Evolutionary conservation across 2,113 vertebrate genomes (phyloP).

Genomic region (Hassar affinis): DNA sequence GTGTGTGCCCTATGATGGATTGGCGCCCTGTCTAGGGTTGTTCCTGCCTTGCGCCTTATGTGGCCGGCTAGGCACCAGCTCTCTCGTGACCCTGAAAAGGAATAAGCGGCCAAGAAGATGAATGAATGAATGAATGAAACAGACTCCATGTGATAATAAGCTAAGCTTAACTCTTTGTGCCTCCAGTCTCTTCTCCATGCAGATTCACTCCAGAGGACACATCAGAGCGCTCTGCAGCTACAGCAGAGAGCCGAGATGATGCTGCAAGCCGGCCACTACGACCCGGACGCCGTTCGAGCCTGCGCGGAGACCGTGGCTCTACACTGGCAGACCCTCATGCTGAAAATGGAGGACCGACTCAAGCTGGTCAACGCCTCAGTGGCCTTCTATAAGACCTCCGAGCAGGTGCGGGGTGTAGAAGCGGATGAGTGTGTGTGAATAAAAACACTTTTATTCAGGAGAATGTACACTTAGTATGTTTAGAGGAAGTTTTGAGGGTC

Average conservation of each 20-base stretch:
- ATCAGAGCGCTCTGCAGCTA: conserved; percentile 96
- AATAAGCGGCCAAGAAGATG: no score
- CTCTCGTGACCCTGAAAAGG: no score
- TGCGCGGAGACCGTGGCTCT: conserved; percentile 96
- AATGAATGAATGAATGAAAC: no score
- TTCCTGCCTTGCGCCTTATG: no score
- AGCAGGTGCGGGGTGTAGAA: conserved; percentile 80
- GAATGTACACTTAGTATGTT: not conserved
- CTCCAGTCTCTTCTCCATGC: conserved; percentile 93
- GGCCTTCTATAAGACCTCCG: conserved; percentile 97
- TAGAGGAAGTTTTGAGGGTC: not conserved
- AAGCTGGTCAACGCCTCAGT: conserved; percentile 97
- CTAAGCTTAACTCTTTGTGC: not conserved
- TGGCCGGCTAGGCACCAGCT: no score
- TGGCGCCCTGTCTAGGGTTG: no score
- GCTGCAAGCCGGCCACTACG: conserved; percentile 93
- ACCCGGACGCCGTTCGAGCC: conserved; percentile 89
- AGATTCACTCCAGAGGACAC: conserved; percentile 97
- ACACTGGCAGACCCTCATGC: conserved; percentile 98
- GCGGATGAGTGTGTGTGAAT: not conserved
- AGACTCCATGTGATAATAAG: not conserved
- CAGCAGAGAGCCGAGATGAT: conserved; percentile 96
- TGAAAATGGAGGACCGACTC: conserved; percentile 95
- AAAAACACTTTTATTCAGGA: not conserved
- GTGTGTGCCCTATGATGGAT: no score